These are phyloP conservation scores for Eupeodes luniger DNA, from an alignment of 2,888 invertebrate genomes.

Conservation along the genomic window DNA sequence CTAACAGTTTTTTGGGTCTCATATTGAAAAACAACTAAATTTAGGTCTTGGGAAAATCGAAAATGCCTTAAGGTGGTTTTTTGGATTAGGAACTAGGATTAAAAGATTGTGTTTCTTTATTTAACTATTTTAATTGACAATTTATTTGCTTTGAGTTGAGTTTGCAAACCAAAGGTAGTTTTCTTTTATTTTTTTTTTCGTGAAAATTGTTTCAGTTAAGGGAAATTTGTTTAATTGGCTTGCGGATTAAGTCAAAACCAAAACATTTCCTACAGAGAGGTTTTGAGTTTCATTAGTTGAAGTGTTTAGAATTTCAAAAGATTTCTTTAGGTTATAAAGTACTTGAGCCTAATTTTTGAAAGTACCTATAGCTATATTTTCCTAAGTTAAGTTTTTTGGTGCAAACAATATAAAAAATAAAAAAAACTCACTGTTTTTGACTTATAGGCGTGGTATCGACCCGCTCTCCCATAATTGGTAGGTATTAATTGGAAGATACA, in stretches of 20 bases:
- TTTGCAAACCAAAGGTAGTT: background rate
- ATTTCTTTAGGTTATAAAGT: too few relatives aligned
- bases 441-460: too few relatives aligned
- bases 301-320: too few relatives aligned
- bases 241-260: background rate
- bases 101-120: background rate
- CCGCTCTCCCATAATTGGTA: too few relatives aligned
- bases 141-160: background rate
- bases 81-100: background rate
- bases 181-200: background rate
- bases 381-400: too few relatives aligned
- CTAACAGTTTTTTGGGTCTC: background rate
- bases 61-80: constrained; percentile 10
- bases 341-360: too few relatives aligned
- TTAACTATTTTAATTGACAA: constrained; percentile 7
- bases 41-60: constrained; percentile 6
- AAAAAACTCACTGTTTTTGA: too few relatives aligned
- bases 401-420: too few relatives aligned
- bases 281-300: too few relatives aligned
- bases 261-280: too few relatives aligned
- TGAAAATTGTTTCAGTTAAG: background rate
- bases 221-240: background rate
- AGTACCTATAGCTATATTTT: too few relatives aligned
- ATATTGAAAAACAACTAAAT: background rate
- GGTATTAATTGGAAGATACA: too few relatives aligned